These are phyloP conservation scores for Melanotus villosus DNA, from an alignment of 2,888 invertebrate genomes.

Conservation along the genomic window DNA sequence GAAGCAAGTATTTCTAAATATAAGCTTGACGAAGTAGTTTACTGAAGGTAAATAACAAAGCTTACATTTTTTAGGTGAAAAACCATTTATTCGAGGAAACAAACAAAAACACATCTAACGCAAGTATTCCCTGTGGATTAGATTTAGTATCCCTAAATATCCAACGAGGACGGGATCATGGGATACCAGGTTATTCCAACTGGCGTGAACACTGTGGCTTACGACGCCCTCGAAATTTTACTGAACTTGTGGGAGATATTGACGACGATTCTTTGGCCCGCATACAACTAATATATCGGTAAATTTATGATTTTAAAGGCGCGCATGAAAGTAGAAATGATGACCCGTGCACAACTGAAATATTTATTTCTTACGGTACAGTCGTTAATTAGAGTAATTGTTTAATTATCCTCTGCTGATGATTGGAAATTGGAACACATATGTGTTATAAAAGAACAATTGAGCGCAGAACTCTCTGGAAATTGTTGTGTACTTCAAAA, in stretches of 20 bases:
- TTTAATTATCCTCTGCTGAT: too few relatives aligned
- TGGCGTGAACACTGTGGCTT: constrained; percentile 86
- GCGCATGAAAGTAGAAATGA: too few relatives aligned
- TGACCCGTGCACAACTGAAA: too few relatives aligned
- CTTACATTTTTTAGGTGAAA: constrained; percentile 76
- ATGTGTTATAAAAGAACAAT: too few relatives aligned
- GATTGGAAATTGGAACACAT: too few relatives aligned
- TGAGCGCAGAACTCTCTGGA: too few relatives aligned
- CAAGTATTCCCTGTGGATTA: constrained; percentile 76
- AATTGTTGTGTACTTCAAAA: too few relatives aligned
- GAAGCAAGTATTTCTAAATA: constrained; percentile 68
- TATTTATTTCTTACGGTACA: too few relatives aligned
- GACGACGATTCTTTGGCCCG: constrained; percentile 76
- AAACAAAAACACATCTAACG: constrained; percentile 49
- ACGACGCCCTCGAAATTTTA: constrained; percentile 73
- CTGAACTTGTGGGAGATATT: constrained; percentile 76
- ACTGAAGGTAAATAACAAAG: too few relatives aligned
- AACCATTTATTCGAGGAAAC: constrained; percentile 78
- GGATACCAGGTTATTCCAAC: constrained; percentile 82
- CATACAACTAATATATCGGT: constrained; percentile 75
- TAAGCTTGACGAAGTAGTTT: neutral
- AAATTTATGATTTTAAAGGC: constrained; percentile 9
- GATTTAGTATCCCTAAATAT: constrained; percentile 91
- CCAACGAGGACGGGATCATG: constrained; percentile 91
- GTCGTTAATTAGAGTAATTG: too few relatives aligned